These are phyloP conservation scores for Antedon mediterranea DNA, from an alignment of 53 echinoderm and acorn worm genomes.

Conservation along the genomic window DNA sequence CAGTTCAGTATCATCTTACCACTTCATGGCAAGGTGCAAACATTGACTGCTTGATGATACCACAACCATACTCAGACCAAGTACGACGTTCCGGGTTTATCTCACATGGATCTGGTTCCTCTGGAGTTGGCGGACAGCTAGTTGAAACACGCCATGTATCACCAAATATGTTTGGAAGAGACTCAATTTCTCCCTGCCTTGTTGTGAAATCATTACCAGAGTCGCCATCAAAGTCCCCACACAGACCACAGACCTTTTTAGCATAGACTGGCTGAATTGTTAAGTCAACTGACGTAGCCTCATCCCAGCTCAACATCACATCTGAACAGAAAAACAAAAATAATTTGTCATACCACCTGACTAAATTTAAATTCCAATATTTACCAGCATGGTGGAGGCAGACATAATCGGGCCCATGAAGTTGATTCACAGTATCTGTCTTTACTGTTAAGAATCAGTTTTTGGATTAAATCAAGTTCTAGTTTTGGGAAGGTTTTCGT, in stretches of 20 bases:
- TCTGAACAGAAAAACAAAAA: too few relatives aligned
- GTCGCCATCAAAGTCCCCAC: conserved; percentile 61
- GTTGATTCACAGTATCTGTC: too few relatives aligned
- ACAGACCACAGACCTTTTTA: conserved; percentile 57
- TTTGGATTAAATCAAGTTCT: too few relatives aligned
- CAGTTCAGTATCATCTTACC: conserved; percentile 28
- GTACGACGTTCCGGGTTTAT: conserved; percentile 18
- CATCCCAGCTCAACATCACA: conserved; percentile 58
- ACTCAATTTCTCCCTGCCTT: conserved; percentile 33
- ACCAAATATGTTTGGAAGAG: conserved; percentile 17
- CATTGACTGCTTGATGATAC: conserved; percentile 39
- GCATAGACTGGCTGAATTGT: conserved; percentile 17
- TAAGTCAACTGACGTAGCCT: conserved; percentile 34
- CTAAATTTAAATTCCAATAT: too few relatives aligned
- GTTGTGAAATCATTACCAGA: conserved; percentile 41
- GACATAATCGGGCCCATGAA: too few relatives aligned
- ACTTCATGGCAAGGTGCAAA: conserved; percentile 49
- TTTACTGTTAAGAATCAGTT: too few relatives aligned
- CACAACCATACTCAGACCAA: conserved; percentile 61
- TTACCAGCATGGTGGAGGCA: too few relatives aligned
- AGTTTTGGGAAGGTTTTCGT: too few relatives aligned
- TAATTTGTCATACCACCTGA: too few relatives aligned
- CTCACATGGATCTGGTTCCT: conserved; percentile 23
- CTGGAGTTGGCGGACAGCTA: conserved; percentile 21
- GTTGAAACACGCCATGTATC: conserved; percentile 41